Base-by-base conservation (phyloP, 2,113 vertebrate genomes). In the Crotalus horridus region DNA sequence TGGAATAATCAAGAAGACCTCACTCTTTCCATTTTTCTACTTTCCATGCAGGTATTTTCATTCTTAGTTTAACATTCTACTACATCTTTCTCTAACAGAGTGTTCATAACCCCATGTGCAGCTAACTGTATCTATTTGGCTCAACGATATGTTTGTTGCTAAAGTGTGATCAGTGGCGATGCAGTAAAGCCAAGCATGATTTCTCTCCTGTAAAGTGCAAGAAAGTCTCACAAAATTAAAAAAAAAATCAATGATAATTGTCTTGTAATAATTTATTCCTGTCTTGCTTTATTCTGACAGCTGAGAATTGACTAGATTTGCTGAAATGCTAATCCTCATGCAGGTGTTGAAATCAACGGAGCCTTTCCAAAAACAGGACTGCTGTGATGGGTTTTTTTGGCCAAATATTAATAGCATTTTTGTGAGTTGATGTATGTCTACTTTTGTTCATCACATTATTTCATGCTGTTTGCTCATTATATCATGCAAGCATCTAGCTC, bases 191-290 rank as follows among this genome's bases (percentile, higher is more conserved):
- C 29, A 74, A 90, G 58, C 7, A 17, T 90, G 46, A 64, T 92
- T 54, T 43, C 1, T 0, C 4, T 89, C 39, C 89, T 91, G 8
- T 90, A 39, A 81, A 55, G 90, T 85, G 8, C 7, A 53, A 58
- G 86, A 58, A 4, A 81, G 2, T 89, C 93, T 92, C 81, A 1
- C 89, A 51, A 58, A 94, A 85, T 0, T 88, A 10, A n/a, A 94
- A 85, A 43, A 24, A 85, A 93, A 91, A 24, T 0, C 51, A 56
- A 90, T 13, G 1, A 12, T 0, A 2, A 48, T 39, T 85, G 0
- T 3, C 92, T 89, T 90, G 85, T 92, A 94, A 92, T 20, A 92
- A 59, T 93, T 64, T 46, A 89, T 5, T 92, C 87, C 53, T 51
- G 7, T 53, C 94, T 17, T 54, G 2, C 9, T 90, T 93, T 9